phyloP scores from a whole-genome alignment of 1,140 invertebrate genomes.

The Diorhabda sublineata region DNA sequence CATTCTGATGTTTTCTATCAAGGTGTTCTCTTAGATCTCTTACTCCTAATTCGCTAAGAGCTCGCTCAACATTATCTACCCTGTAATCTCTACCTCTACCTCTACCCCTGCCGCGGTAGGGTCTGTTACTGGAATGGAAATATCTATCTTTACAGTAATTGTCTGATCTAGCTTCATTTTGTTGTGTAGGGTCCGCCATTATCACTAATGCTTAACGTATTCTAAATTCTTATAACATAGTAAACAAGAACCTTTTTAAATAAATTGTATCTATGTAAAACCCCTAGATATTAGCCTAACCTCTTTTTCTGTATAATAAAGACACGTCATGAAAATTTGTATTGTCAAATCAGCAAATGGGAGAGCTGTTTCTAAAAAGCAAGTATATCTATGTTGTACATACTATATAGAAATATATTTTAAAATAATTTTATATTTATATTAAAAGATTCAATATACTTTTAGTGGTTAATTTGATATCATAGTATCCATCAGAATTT shows the following conservation, averaged over 20 bases:
- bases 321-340: no score
- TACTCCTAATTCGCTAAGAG: conserved; percentile 27
- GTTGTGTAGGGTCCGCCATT: background rate
- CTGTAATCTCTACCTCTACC: background rate
- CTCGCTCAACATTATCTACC: conserved; percentile 20
- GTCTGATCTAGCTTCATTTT: conserved; percentile 5
- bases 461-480: no score
- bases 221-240: background rate
- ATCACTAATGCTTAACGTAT: background rate
- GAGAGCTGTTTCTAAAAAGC: no score
- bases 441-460: no score
- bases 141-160: background rate
- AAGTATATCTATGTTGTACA: no score
- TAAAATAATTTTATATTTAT: no score
- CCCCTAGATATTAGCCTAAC: background rate
- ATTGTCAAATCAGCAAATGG: no score
- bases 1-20: conserved; percentile 28
- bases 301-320: background rate
- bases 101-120: conserved; percentile 3
- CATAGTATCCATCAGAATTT: no score
- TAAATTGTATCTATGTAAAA: background rate
- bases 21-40: conserved; percentile 30
- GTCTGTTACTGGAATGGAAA: background rate
- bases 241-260: background rate
- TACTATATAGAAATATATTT: no score